Conservation (phyloP, 2,113 vertebrate genomes). For the Axis porcinus region DNA sequence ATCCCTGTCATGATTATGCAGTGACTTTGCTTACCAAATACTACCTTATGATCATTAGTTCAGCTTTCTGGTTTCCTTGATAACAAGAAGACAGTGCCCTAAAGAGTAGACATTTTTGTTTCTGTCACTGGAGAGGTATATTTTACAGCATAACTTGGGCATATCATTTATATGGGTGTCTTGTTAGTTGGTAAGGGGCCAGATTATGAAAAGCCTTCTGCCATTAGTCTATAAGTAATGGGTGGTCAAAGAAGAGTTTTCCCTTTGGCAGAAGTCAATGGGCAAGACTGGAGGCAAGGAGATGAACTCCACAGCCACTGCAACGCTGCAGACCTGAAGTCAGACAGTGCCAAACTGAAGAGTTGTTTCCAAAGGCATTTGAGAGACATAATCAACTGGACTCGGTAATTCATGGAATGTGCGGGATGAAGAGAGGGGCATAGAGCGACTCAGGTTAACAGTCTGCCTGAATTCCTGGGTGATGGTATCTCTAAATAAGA, state of each 20-base stretch:
- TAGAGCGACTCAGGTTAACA: not conserved
- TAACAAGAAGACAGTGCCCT: not conserved
- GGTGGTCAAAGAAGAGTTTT: not conserved
- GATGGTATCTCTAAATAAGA: not conserved
- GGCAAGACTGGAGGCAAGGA: not conserved
- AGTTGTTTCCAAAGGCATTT: not conserved
- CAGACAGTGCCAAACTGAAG: not conserved
- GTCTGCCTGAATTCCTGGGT: not conserved
- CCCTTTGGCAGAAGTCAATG: not conserved
- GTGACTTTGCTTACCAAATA: not conserved
- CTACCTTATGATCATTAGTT: not conserved
- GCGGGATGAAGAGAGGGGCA: no score
- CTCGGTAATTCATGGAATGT: not conserved
- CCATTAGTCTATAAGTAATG: not conserved
- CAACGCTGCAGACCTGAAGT: not conserved
- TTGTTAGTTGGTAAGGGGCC: not conserved
- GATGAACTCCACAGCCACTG: not conserved
- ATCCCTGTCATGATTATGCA: not conserved
- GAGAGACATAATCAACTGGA: not conserved
- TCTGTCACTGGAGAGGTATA: not conserved
- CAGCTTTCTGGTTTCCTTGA: not conserved
- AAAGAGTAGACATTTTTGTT: not conserved
- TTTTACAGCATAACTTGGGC: not conserved
- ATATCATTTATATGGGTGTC: not conserved
- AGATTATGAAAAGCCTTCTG: not conserved